Evolutionary conservation across 2,797 vertebrate species (phyloP).

Genomic region (Hippopotamyrus pictus): DNA sequence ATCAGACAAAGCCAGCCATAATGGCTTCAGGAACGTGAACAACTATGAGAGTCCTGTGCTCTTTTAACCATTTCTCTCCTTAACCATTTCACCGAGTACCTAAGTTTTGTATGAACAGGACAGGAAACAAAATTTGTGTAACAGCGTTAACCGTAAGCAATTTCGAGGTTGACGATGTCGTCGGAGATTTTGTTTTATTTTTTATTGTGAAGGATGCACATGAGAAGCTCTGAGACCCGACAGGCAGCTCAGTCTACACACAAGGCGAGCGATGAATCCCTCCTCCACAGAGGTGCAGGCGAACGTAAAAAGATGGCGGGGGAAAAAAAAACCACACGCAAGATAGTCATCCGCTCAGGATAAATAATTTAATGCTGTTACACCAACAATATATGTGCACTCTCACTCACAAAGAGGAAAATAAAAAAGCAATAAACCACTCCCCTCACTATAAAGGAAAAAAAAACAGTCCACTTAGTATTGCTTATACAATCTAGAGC

Average conservation of each 20-base stretch:
- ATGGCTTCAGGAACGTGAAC: not conserved
- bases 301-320: not conserved
- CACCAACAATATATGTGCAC: constrained; percentile 46
- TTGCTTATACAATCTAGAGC: constrained; percentile 43
- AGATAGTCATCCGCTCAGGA: constrained; percentile 35
- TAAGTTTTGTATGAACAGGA: not conserved
- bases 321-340: constrained; percentile 9
- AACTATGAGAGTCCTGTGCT: not conserved
- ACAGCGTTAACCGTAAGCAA: not conserved
- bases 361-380: constrained; percentile 65
- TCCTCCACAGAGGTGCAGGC: not conserved
- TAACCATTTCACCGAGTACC: not conserved
- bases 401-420: constrained; percentile 41
- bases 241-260: not conserved
- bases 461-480: constrained; percentile 35
- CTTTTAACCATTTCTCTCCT: not conserved
- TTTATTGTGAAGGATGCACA: not conserved
- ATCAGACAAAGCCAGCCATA: not conserved
- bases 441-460: constrained; percentile 19
- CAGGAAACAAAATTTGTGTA: not conserved
- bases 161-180: not conserved
- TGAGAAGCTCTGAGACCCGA: not conserved
- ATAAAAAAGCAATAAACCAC: constrained; percentile 29
- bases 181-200: not conserved
- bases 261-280: not conserved